Conservation (phyloP, 2,888 invertebrate species). For the Orthosia incerta region DNA sequence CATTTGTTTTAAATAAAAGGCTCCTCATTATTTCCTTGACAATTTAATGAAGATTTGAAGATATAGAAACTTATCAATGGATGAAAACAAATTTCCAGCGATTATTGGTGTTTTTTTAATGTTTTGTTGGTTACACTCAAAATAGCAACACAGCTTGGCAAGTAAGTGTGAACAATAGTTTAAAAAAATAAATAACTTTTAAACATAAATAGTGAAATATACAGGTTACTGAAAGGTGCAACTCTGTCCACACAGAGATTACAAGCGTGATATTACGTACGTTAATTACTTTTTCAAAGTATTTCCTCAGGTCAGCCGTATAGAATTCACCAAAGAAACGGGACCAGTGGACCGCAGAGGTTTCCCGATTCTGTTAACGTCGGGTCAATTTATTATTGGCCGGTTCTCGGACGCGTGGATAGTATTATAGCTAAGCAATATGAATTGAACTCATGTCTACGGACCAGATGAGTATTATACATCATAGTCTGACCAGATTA, state of each 20-base stretch:
- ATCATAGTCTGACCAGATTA: constrained; percentile 26
- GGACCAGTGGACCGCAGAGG: neutral
- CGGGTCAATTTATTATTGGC: constrained; percentile 25
- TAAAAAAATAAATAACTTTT: neutral
- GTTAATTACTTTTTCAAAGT: neutral
- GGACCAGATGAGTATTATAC: neutral
- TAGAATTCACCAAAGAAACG: neutral
- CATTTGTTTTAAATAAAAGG: neutral
- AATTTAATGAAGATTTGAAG: too few species aligned
- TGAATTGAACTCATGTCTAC: constrained; percentile 42
- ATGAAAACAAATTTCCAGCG: too few species aligned
- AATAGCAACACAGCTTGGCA: neutral
- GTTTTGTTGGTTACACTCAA: neutral
- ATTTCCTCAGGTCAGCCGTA: neutral
- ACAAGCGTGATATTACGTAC: neutral
- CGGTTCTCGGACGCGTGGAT: constrained; percentile 8
- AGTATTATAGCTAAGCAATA: constrained; percentile 40
- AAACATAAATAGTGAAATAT: neutral
- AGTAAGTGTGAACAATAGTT: neutral
- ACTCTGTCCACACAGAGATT: neutral
- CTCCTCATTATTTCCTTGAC: too few species aligned
- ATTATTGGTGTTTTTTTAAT: too few species aligned
- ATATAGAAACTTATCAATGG: too few species aligned
- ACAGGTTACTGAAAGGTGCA: neutral
- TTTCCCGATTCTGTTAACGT: constrained; percentile 9